Base-by-base conservation (phyloP, 2,797 vertebrate species). In the Nannoperca australis region DNA sequence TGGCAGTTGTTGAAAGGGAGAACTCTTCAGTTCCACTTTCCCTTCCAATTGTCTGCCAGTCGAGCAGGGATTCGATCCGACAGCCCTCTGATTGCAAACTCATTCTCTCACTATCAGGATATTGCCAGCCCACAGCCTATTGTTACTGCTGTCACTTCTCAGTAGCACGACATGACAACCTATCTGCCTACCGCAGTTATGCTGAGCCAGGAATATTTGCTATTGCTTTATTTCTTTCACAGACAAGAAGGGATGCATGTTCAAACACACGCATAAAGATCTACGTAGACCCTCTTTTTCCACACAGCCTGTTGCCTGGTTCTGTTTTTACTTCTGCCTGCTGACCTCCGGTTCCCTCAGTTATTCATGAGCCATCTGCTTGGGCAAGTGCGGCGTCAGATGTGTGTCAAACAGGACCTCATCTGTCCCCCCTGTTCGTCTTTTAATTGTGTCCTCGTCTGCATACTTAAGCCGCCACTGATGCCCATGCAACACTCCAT, bases 301-400 rank as follows among this genome's bases (percentile, higher is more conserved):
- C 50, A 62, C 38, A 67, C 53, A 74, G 76, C 27, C 66, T 22
- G 15, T 58, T 40, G 60, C 44, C 70, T 69, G 69, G 62, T 53
- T 73, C 65, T 78, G 59, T 61, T 79, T 86, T 76, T 83, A 67
- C 76, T 79, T 85, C 80, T 91, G 87, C 83, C 83, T 68, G 70
- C 18, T 66, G 82, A 93, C 90, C 91, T 90, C 91, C 60, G 77
- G 42, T 87, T 90, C 72, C 83, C 88, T 94, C 85, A 91, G 86
- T 94, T 95, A 95, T 95, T 95, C 86, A 96, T 95, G 92, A 95
- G 92, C 94, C 94, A 95, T 95, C 94, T 96, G 95, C 67, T 89
- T 34, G 86, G 88, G 86, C 87, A 64, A 90, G 86, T 82, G 81
- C 82, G 82, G 85, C 92, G 85, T 92, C 90, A 93, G 90, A 93